Conservation (phyloP, 2,113 vertebrate genomes). For the Sapajus apella region DNA sequence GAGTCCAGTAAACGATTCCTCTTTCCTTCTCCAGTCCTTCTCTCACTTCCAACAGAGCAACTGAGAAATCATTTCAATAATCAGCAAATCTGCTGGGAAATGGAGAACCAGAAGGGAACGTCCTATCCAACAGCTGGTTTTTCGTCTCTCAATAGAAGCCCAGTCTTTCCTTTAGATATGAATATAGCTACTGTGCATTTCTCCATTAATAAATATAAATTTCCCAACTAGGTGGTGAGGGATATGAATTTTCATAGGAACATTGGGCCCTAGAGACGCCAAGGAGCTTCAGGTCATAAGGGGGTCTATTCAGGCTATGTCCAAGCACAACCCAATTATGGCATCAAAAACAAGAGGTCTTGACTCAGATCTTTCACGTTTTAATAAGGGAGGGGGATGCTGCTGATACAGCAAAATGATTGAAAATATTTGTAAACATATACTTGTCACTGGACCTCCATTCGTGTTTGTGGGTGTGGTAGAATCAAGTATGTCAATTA, state of each 20-base stretch:
- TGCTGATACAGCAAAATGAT: constrained; percentile 1
- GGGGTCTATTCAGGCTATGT: background rate
- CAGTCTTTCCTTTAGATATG: background rate
- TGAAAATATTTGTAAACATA: background rate
- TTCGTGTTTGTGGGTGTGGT: background rate
- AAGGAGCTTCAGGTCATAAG: background rate
- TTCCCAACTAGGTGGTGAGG: background rate
- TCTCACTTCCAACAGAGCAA: background rate
- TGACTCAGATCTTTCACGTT: background rate
- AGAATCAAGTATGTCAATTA: background rate
- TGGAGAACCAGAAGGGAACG: background rate
- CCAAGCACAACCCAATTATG: background rate
- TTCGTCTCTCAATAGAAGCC: background rate
- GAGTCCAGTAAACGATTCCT: background rate
- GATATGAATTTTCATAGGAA: background rate
- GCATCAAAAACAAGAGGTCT: background rate
- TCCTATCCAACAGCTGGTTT: background rate
- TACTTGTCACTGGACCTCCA: background rate
- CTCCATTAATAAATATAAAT: background rate
- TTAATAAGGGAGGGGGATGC: background rate
- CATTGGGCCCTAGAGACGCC: background rate
- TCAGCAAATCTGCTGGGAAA: background rate
- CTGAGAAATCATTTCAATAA: background rate
- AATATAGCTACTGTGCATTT: background rate
- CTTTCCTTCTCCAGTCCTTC: background rate